A percentile compares a stretch with the other conserved stretches of the same genome.
Conservation (phyloP, 2,797 vertebrate genomes). For the Phylloscopus collybita region DNA sequence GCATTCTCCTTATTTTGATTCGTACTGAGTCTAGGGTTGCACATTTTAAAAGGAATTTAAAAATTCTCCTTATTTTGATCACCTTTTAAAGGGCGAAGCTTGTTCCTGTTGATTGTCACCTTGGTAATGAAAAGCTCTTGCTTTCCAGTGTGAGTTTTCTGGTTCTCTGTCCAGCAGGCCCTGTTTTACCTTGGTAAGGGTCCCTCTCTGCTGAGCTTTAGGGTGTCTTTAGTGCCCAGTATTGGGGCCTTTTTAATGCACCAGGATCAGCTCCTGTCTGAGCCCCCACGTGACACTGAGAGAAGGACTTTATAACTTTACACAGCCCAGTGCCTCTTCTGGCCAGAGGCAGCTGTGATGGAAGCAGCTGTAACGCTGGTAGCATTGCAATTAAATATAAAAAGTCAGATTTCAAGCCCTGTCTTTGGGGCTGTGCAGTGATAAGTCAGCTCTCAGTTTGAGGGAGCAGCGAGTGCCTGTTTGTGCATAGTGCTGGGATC, state of each 20-base stretch:
- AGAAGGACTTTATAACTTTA: not conserved
- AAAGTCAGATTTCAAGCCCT: not conserved
- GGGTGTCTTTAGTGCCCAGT: not conserved
- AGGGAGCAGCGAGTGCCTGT: not conserved
- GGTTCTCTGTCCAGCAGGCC: not conserved
- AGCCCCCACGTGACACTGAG: not conserved
- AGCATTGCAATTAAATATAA: not conserved
- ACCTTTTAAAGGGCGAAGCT: not conserved
- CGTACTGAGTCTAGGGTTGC: no score
- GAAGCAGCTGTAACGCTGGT: accelerated
- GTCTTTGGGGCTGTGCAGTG: not conserved
- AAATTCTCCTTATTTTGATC: not conserved
- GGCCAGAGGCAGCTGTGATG: not conserved
- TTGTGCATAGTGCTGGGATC: not conserved
- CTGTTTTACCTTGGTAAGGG: not conserved
- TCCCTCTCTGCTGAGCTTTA: not conserved
- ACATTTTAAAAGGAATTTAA: not conserved
- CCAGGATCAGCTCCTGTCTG: not conserved
- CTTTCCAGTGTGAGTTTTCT: not conserved
- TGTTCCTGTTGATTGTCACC: not conserved
- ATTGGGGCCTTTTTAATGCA: not conserved
- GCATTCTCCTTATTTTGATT: not conserved
- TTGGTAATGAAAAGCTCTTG: not conserved
- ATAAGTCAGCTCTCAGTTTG: not conserved
- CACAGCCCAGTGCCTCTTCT: not conserved